Conservation (phyloP, 1,140 invertebrate species). For the Drosophila triauraria region DNA sequence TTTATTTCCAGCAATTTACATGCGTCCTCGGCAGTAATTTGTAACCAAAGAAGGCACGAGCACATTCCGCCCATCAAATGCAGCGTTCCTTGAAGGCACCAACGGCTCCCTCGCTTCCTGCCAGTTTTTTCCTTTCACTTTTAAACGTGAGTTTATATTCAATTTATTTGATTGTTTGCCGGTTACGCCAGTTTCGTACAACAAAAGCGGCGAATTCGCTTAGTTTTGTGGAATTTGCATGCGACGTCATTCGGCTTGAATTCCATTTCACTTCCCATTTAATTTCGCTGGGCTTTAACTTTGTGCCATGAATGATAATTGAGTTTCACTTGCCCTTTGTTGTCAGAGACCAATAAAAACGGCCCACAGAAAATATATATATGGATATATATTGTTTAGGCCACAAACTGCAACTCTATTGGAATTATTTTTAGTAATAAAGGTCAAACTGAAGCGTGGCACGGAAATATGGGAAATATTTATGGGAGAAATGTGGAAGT, state of each 20-base stretch:
- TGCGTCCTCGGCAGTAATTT: slow-evolving; percentile 67
- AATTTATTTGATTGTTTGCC: slow-evolving; percentile 65
- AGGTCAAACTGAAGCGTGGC: background rate
- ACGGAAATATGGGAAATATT: background rate
- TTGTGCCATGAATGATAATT: slow-evolving; percentile 75
- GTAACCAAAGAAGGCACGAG: slow-evolving; percentile 50
- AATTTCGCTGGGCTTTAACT: slow-evolving; percentile 62
- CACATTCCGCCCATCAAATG: slow-evolving; percentile 21
- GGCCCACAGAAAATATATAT: background rate
- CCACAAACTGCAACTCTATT: background rate
- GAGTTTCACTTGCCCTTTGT: slow-evolving; percentile 54
- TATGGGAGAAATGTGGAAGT: background rate
- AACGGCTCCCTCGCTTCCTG: background rate
- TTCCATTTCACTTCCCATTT: slow-evolving; percentile 49
- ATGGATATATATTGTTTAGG: background rate
- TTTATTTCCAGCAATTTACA: slow-evolving; percentile 67
- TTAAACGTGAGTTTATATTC: slow-evolving; percentile 78
- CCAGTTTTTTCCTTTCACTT: slow-evolving; percentile 56
- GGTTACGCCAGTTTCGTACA: slow-evolving; percentile 27
- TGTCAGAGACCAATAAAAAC: slow-evolving; percentile 4
- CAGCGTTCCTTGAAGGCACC: slow-evolving; percentile 28
- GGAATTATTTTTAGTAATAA: background rate
- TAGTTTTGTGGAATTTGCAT: slow-evolving; percentile 57
- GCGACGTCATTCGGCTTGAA: slow-evolving; percentile 53
- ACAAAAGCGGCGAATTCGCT: slow-evolving; percentile 41